Conservation (phyloP, 2,113 vertebrate genomes). For the Cricetomys ansorgei region DNA sequence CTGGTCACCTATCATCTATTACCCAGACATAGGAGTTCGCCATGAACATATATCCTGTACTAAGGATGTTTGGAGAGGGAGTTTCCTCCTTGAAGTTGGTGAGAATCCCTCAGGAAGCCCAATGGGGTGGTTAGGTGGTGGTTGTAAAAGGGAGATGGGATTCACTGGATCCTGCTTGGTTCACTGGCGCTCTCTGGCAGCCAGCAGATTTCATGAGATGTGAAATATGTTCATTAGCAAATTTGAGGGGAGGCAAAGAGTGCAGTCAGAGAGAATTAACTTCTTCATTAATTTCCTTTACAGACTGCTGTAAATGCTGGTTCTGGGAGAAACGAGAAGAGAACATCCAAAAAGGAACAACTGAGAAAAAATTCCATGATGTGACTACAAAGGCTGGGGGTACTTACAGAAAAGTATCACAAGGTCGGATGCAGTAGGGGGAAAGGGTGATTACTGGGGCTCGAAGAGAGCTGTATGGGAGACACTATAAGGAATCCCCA, state of each 20-base stretch:
- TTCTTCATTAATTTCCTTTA: background rate
- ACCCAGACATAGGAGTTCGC: background rate
- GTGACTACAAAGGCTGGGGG: background rate
- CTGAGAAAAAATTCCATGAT: background rate
- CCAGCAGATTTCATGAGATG: background rate
- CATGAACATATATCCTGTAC: background rate
- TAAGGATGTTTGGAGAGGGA: background rate
- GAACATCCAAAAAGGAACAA: background rate
- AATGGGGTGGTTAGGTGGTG: background rate
- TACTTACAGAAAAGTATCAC: background rate
- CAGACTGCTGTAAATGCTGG: background rate
- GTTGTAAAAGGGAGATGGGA: background rate
- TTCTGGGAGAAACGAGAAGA: background rate
- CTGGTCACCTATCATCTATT: background rate
- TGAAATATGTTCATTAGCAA: background rate
- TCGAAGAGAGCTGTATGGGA: background rate
- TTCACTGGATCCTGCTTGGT: fast-evolving
- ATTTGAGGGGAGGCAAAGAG: background rate
- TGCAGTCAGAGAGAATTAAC: background rate
- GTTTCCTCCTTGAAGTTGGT: background rate
- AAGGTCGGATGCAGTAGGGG: background rate
- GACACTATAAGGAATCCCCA: background rate
- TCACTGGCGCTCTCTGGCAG: background rate
- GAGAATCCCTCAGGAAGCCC: background rate
- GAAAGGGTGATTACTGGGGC: background rate